Base-by-base conservation (phyloP, 2,888 invertebrate species). In the Bruchidius siliquastri region DNA sequence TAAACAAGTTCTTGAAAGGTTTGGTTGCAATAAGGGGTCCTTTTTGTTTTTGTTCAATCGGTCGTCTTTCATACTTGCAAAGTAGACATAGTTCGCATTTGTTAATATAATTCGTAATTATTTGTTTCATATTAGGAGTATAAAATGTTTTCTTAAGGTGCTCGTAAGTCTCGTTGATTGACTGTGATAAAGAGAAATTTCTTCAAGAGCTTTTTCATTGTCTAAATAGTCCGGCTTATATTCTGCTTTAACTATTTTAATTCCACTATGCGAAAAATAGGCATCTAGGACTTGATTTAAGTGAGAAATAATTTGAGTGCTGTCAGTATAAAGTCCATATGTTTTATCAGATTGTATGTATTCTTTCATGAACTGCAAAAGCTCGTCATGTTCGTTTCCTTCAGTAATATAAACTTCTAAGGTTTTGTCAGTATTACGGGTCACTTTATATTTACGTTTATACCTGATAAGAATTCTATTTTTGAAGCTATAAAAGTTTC, bases 11-110 rank as follows among this genome's bases (percentile, higher is more conserved):
- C 4, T 71, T 10, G 8, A 71, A 71, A 71, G 71, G 75, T 74
- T 75, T 75, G 66, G 75, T 75, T 4, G 76, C 71, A 6, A 77
- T 67, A 21, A 76, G 70, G 20, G 77, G 75, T 0, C 74, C 74
- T 71, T 75, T 74, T 20, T 22, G 74, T 75, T 10, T 69, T 72
- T 70, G 22, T 74, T 26, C 26, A 4, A 26, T 75, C 0, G 79
- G 77, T 32, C 76, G 71, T 73, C 76, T 74, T 72, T 77, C 76
- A 68, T 79, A 78, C 73, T 79, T 77, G 71, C 72, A 75, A 74
- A 73, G 71, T 20, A 77, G 49, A 67, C 76, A 79, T 22, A 71
- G 72, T 73, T 76, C 76, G 71, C 76, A 77, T 30, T 76, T 73
- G 69, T 77, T 76, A 1, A 79, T 78, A 26, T 32, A n/a, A 20